Base-by-base conservation (phyloP, 1,140 invertebrate species). In the Procambarus clarkii region DNA sequence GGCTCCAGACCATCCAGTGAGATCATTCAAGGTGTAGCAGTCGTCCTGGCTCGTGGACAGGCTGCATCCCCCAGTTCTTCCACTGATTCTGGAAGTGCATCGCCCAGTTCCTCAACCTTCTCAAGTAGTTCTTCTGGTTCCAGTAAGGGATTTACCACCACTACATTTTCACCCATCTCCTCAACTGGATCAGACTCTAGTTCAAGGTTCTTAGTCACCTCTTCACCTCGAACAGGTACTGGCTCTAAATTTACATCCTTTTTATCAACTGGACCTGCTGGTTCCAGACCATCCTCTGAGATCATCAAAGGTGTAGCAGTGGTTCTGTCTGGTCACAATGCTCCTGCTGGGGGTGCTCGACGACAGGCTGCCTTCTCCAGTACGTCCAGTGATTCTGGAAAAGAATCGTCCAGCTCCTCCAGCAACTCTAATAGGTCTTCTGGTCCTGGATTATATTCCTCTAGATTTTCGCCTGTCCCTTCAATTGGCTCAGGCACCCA, bases 161-260 rank as follows among this genome's bases (percentile, higher is more conserved):
- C 60, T 21, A 81, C 21, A 34, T 81, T 81, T 81, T 81, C 79
- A 54, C 24, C 48, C 4, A 15, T 4, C 13, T 15, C 60, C 18
- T 64, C 54, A n/a, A 24, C 48, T 74, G 69, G 69, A 81, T 81
- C n/a, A 54, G 58, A n/a, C 18, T 81, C 79, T 81, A 21, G 79
- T 8, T 24, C 79, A 54, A 54, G 50, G 50, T 54, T 54, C 50
- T 54, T 54, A 54, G 8, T 13, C 50, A 54, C 50, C 13, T 54
- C 50, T 54, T 13, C 50, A 54, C 13, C 60, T 18, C 13, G 5
- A 64, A 18, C 60, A 64, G 4, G 0, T 3, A 8, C 50, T 21
- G 60, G 18, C 1, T 54, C 50, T 9, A 54, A 2, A 13, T 54
- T 54, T 13, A 9, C 50, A 13, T 54, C 50, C 13, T 9, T 54